Evolutionary conservation across 1,140 invertebrate genomes (phyloP).

Genomic region (Lepidurus couesii): DNA sequence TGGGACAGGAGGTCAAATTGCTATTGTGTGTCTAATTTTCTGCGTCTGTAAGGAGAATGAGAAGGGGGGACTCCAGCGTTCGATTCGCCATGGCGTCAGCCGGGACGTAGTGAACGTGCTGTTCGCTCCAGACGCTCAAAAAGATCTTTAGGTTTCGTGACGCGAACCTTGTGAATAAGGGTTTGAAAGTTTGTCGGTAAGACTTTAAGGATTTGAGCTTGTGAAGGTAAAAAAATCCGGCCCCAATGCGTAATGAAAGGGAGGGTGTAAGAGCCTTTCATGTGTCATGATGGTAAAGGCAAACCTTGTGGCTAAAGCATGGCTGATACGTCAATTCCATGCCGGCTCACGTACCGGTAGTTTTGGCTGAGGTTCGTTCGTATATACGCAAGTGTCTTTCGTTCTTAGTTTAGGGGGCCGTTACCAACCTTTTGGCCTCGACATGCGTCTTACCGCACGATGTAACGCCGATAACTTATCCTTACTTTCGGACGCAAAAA

Average conservation of each 20-base stretch:
- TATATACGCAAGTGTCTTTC: neutral
- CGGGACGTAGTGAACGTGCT: neutral
- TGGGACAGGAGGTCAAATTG: neutral
- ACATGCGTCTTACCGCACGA: neutral
- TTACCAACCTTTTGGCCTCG: neutral
- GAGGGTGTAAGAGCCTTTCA: neutral
- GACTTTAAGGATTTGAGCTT: too few relatives aligned
- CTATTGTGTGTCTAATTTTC: neutral
- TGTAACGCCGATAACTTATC: slow-evolving; percentile 5
- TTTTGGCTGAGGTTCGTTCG: neutral
- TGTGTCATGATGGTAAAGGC: slow-evolving; percentile 12
- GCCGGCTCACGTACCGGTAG: slow-evolving; percentile 1
- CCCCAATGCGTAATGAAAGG: neutral
- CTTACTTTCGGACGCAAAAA: neutral
- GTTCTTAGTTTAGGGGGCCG: neutral
- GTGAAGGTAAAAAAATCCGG: neutral
- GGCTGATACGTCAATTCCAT: slow-evolving; percentile 21
- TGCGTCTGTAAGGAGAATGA: neutral
- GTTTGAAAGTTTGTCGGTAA: too few relatives aligned
- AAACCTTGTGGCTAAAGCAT: neutral
- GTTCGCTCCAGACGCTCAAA: neutral
- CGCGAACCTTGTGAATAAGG: too few relatives aligned
- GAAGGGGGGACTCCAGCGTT: neutral
- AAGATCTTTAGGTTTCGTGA: neutral
- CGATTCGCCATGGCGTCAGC: slow-evolving; percentile 1